Evolutionary conservation across 2,888 invertebrate species (phyloP).

Genomic region (Apamea anceps): DNA sequence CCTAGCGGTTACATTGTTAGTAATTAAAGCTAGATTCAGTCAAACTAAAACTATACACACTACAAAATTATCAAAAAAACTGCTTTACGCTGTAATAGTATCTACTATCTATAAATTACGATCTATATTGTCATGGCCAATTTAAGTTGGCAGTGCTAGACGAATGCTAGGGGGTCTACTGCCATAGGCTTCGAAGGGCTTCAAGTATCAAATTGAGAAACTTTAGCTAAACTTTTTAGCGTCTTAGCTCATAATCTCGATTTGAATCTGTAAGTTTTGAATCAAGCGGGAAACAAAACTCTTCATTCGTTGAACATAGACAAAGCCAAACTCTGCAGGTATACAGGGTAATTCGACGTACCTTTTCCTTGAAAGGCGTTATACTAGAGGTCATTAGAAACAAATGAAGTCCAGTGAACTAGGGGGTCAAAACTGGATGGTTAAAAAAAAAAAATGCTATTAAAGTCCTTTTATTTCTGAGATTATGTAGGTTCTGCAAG

Average conservation of each 20-base stretch:
- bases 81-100: neutral
- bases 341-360: too few relatives aligned
- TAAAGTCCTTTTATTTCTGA: too few relatives aligned
- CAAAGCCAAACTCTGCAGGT: too few relatives aligned
- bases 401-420: too few relatives aligned
- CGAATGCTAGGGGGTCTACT: neutral
- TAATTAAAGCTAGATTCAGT: constrained; percentile 74
- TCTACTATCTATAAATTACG: neutral
- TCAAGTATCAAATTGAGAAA: neutral
- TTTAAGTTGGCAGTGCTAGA: neutral
- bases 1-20: constrained; percentile 44
- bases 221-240: neutral
- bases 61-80: constrained; percentile 24
- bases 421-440: too few relatives aligned
- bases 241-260: neutral
- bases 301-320: neutral
- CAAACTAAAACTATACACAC: constrained; percentile 59
- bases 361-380: too few relatives aligned
- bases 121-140: constrained; percentile 37
- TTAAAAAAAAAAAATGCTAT: too few relatives aligned
- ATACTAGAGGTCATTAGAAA: too few relatives aligned
- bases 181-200: neutral
- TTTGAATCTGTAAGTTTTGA: neutral
- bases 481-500: too few relatives aligned
- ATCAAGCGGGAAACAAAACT: neutral